Conservation (phyloP, 2,113 vertebrate species). For the Otolemur garnettii region DNA sequence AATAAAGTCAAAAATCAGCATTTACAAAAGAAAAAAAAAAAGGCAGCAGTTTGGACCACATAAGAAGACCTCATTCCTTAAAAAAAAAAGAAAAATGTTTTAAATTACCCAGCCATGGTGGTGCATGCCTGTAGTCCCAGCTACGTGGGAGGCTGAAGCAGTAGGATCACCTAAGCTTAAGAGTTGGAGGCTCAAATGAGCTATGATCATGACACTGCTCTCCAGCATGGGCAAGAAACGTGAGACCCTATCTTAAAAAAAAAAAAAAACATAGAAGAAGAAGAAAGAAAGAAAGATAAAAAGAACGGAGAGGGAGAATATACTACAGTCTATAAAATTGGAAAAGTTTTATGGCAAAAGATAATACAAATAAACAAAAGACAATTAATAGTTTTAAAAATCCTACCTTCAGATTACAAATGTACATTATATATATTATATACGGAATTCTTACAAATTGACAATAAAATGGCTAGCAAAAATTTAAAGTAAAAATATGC, state of each 20-base stretch:
- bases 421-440: background rate
- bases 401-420: background rate
- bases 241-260: too few relatives aligned
- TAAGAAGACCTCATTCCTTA: too few relatives aligned
- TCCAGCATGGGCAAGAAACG: too few relatives aligned
- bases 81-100: too few relatives aligned
- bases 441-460: background rate
- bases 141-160: too few relatives aligned
- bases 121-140: too few relatives aligned
- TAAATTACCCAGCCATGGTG: too few relatives aligned
- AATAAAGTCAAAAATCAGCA: background rate
- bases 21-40: background rate
- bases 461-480: background rate
- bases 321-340: background rate
- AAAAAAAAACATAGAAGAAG: background rate
- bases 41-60: background rate
- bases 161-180: too few relatives aligned
- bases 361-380: background rate
- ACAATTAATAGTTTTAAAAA: background rate
- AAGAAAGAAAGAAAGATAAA: too few relatives aligned
- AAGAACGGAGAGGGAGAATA: background rate
- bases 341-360: background rate
- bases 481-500: background rate
- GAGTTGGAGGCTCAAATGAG: too few relatives aligned
- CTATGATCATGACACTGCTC: too few relatives aligned